Percentiles rank a stretch among this genome's conserved stretches.
These are phyloP conservation scores for Diorhabda elongata DNA, from an alignment of 1,140 invertebrate species.

Conservation along the genomic window DNA sequence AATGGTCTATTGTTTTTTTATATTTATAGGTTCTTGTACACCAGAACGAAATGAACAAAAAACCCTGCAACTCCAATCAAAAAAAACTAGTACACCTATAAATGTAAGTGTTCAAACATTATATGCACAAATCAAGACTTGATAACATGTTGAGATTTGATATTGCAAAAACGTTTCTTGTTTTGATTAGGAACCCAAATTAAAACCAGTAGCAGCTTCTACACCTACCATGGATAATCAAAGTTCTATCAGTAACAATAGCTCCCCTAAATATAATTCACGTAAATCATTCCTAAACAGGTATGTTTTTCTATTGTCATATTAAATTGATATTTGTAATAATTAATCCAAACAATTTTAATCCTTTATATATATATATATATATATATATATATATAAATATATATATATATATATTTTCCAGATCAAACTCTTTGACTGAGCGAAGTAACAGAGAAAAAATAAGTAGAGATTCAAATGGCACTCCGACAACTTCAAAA, in stretches of 20 bases:
- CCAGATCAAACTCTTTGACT: neutral
- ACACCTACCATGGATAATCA: conserved; percentile 5
- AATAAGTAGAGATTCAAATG: neutral
- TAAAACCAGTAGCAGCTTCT: conserved; percentile 16
- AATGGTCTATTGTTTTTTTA: neutral
- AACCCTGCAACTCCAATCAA: conserved; percentile 5
- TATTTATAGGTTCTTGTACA: neutral
- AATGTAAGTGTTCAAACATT: conserved; percentile 4
- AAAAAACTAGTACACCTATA: conserved; percentile 13
- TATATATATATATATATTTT: neutral
- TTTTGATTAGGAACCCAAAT: conserved; percentile 11
- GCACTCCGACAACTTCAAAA: neutral
- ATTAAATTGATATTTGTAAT: neutral
- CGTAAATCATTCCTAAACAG: neutral
- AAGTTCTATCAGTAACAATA: neutral
- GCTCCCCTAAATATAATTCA: neutral
- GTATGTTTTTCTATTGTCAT: neutral
- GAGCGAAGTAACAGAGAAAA: neutral
- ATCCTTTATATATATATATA: too few relatives aligned
- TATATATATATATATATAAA: too few relatives aligned
- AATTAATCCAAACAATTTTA: neutral
- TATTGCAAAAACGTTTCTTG: too few relatives aligned
- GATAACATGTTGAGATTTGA: too few relatives aligned
- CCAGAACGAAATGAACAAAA: conserved; percentile 6
- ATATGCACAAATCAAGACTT: too few relatives aligned